phyloP scores from a whole-genome alignment of 2,113 vertebrate genomes.

The Carassius auratus region DNA sequence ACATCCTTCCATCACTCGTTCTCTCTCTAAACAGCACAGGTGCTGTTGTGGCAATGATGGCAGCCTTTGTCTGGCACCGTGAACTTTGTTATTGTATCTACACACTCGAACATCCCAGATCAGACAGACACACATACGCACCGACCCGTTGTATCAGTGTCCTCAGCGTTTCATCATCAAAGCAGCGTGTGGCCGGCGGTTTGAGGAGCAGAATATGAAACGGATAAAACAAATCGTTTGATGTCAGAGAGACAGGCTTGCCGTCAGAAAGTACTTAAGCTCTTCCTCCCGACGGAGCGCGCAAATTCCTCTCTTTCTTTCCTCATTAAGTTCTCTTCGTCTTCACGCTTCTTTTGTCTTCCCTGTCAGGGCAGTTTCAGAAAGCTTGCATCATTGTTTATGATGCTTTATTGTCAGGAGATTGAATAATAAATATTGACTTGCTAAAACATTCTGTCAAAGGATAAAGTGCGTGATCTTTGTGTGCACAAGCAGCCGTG shows the following conservation, averaged over 20 bases:
- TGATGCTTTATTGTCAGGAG: constrained; percentile 67
- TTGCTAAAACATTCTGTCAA: constrained; percentile 61
- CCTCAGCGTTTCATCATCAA: constrained; percentile 84
- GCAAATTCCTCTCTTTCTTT: constrained; percentile 60
- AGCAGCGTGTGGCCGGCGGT: constrained; percentile 74
- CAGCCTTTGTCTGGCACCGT: constrained; percentile 56
- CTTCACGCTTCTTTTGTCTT: constrained; percentile 46
- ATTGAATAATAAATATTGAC: constrained; percentile 75
- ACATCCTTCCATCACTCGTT: neutral
- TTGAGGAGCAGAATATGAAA: constrained; percentile 79
- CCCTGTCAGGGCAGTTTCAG: constrained; percentile 69
- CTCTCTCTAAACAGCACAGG: constrained; percentile 55
- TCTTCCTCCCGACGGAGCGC: constrained; percentile 74
- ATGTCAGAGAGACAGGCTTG: constrained; percentile 81
- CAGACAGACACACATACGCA: constrained; percentile 44
- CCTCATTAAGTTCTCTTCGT: constrained; percentile 54
- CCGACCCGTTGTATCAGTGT: constrained; percentile 70
- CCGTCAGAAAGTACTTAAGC: constrained; percentile 79
- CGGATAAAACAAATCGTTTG: constrained; percentile 84
- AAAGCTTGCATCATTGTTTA: constrained; percentile 77
- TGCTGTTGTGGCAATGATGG: constrained; percentile 54
- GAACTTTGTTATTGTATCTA: constrained; percentile 65
- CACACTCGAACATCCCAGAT: constrained; percentile 50
- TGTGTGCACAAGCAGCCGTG: neutral
- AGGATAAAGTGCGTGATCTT: constrained; percentile 32